Percentiles rank a stretch among this genome's conserved stretches.
Conservation (phyloP, 2,797 vertebrate genomes). For the Myotis pilosus region DNA sequence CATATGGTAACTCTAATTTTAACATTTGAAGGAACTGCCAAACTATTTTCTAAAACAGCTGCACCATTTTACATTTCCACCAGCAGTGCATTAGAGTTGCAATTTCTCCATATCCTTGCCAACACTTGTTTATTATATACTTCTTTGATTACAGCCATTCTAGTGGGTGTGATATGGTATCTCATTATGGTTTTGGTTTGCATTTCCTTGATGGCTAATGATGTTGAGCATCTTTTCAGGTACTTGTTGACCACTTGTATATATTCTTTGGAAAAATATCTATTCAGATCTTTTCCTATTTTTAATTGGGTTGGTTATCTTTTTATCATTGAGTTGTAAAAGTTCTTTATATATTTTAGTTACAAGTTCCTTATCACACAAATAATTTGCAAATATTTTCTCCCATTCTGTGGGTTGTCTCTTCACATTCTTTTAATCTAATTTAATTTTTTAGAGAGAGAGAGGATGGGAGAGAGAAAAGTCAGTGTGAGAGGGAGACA, state of each 20-base stretch:
- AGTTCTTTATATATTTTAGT: not conserved
- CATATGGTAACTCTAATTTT: not conserved
- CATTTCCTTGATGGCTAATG: not conserved
- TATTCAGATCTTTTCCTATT: not conserved
- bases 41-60: conserved; percentile 12
- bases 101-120: not conserved
- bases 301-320: not conserved
- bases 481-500: not conserved
- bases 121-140: not conserved
- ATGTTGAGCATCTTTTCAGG: not conserved
- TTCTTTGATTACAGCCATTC: not conserved
- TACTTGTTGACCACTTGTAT: not conserved
- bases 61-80: not conserved
- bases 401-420: not conserved
- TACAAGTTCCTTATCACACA: not conserved
- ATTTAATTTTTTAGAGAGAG: not conserved
- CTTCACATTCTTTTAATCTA: not conserved
- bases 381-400: conserved; percentile 15
- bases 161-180: not conserved
- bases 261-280: not conserved
- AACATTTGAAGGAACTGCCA: conserved; percentile 4
- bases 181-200: not conserved
- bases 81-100: not conserved
- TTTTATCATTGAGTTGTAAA: not conserved
- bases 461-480: not conserved